Evolutionary conservation across 37 sponge, comb jelly and placozoan species (phyloP).

Genomic region (Haliclona indistincta): DNA sequence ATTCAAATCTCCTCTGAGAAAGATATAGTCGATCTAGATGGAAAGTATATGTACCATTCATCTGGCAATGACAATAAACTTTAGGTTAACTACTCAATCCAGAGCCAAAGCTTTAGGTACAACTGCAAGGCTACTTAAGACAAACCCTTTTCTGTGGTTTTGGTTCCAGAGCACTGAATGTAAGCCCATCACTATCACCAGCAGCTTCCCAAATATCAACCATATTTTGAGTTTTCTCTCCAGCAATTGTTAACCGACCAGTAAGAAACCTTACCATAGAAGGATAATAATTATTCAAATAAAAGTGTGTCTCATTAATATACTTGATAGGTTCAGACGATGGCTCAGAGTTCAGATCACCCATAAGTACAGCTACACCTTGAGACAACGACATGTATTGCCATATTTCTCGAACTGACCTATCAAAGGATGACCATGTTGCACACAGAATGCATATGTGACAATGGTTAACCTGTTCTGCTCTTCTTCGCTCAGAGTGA

Average conservation of each 20-base stretch:
- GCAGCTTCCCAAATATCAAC: conserved; percentile 49
- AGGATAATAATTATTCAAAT: not conserved
- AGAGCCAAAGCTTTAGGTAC: no score
- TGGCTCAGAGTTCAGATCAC: conserved; percentile 81
- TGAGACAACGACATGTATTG: conserved; percentile 32
- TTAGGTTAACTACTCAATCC: no score
- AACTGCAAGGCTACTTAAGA: no score
- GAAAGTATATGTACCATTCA: no score
- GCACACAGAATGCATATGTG: not conserved
- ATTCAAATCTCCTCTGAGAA: no score
- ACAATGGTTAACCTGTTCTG: conserved; percentile 36
- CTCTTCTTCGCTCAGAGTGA: conserved; percentile 60
- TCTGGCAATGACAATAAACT: no score
- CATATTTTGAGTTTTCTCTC: conserved; percentile 19
- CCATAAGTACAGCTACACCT: conserved; percentile 62
- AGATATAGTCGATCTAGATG: no score
- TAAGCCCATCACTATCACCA: conserved; percentile 33
- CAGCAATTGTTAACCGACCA: conserved; percentile 36
- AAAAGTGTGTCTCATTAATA: not conserved
- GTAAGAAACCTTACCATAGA: conserved; percentile 37
- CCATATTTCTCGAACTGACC: conserved; percentile 55
- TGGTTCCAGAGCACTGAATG: conserved; percentile 50
- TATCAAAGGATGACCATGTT: conserved; percentile 26
- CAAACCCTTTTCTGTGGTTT: conserved; percentile 45
- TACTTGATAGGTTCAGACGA: conserved; percentile 50